Evolutionary conservation across 1,140 invertebrate species (phyloP).

Genomic region (Drosophila lini): DNA sequence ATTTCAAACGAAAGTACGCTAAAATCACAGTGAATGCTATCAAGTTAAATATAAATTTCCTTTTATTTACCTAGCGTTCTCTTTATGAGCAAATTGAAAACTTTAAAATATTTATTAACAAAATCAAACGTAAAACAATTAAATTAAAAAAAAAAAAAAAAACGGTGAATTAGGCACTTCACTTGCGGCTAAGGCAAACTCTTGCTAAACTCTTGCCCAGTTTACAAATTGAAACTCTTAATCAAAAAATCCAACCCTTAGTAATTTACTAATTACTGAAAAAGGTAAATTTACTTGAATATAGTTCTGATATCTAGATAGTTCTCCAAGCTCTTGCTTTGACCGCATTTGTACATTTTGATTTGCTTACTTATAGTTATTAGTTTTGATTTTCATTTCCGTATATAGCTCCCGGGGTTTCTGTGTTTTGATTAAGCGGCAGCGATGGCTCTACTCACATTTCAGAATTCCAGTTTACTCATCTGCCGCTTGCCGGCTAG

Average conservation of each 20-base stretch:
- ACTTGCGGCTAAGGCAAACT: neutral
- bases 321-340: neutral
- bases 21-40: neutral
- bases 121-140: neutral
- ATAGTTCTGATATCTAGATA: neutral
- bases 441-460: constrained; percentile 38
- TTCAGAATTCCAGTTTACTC: constrained; percentile 50
- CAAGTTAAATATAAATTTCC: neutral
- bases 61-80: too few relatives aligned
- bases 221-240: neutral
- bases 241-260: neutral
- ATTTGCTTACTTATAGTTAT: neutral
- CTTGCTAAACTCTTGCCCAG: neutral
- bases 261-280: neutral
- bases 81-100: too few relatives aligned
- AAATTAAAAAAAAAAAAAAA: too few relatives aligned
- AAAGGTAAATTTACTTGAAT: neutral
- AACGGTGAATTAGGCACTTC: neutral
- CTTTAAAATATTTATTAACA: neutral
- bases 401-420: constrained; percentile 14
- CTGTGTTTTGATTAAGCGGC: constrained; percentile 57
- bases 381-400: constrained; percentile 25
- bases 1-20: neutral
- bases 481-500: constrained; percentile 15
- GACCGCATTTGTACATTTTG: constrained; percentile 21